phyloP scores from a whole-genome alignment of 1,140 invertebrate species.

The Penaeus vannamei region DNA sequence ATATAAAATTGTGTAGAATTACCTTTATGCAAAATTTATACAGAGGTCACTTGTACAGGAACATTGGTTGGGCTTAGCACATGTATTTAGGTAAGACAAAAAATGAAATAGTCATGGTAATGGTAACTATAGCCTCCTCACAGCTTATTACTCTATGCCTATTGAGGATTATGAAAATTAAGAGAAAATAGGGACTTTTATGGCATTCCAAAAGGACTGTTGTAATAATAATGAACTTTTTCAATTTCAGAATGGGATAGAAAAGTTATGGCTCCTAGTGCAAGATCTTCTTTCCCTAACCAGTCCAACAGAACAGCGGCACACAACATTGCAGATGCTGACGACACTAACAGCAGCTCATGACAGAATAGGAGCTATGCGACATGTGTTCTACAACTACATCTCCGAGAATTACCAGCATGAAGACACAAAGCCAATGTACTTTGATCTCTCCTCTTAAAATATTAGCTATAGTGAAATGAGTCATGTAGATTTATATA shows the following conservation, averaged over 20 bases:
- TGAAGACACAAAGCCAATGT: constrained; percentile 55
- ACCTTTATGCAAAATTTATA: too few relatives aligned
- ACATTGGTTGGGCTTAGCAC: too few relatives aligned
- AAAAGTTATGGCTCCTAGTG: constrained; percentile 47
- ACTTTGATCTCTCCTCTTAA: background rate
- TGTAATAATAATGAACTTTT: background rate
- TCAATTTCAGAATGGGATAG: constrained; percentile 47
- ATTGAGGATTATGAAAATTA: background rate
- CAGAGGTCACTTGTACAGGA: too few relatives aligned
- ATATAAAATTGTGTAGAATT: too few relatives aligned
- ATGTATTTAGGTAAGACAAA: too few relatives aligned
- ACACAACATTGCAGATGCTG: constrained; percentile 51
- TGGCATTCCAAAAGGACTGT: background rate
- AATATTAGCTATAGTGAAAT: background rate
- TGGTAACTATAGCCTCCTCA: too few relatives aligned
- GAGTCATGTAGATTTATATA: background rate
- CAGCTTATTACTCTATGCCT: too few relatives aligned
- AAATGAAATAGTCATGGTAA: too few relatives aligned
- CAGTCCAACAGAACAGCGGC: constrained; percentile 42
- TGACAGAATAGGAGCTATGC: constrained; percentile 47
- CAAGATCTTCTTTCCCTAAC: constrained; percentile 38
- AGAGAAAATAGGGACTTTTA: background rate
- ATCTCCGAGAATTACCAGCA: constrained; percentile 52
- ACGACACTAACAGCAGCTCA: constrained; percentile 41
- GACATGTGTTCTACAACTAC: constrained; percentile 58